phyloP scores from a whole-genome alignment of 1,140 invertebrate genomes.

The Rhyacophila brunnea region DNA sequence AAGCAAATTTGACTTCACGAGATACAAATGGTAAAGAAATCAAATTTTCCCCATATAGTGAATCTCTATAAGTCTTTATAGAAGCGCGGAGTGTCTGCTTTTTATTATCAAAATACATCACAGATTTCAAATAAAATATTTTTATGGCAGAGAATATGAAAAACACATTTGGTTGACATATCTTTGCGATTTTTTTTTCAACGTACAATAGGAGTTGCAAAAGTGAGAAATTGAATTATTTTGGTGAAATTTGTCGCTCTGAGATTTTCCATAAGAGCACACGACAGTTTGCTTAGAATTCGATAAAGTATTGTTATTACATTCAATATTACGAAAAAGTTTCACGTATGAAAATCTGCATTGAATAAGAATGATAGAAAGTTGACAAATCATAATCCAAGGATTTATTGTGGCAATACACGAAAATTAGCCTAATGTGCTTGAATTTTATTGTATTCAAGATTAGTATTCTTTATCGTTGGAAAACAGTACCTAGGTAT shows the following conservation, averaged over 20 bases:
- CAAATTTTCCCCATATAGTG: constrained; percentile 16
- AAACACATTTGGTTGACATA: constrained; percentile 19
- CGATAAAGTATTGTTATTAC: no score
- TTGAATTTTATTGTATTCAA: no score
- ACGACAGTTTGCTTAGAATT: neutral
- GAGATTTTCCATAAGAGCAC: neutral
- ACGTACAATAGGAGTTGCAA: constrained; percentile 8
- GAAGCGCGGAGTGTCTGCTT: constrained; percentile 7
- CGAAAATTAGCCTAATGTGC: no score
- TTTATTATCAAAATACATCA: constrained; percentile 28
- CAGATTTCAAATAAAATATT: constrained; percentile 25
- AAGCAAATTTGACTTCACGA: no score
- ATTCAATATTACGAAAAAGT: no score
- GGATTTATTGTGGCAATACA: no score
- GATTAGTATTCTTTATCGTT: no score
- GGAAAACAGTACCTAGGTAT: no score
- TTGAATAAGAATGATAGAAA: no score
- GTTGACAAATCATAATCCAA: no score
- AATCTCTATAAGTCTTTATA: constrained; percentile 6
- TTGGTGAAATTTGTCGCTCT: neutral
- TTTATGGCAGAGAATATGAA: constrained; percentile 18
- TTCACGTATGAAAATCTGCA: no score
- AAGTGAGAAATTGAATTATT: constrained; percentile 15
- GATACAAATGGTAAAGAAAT: constrained; percentile 11
- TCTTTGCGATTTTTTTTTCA: constrained; percentile 2